A percentile compares a stretch with the other conserved stretches of the same genome.
Evolutionary conservation across 2,888 invertebrate genomes (phyloP).

Genomic region (Exephanes ischioxanthus): DNA sequence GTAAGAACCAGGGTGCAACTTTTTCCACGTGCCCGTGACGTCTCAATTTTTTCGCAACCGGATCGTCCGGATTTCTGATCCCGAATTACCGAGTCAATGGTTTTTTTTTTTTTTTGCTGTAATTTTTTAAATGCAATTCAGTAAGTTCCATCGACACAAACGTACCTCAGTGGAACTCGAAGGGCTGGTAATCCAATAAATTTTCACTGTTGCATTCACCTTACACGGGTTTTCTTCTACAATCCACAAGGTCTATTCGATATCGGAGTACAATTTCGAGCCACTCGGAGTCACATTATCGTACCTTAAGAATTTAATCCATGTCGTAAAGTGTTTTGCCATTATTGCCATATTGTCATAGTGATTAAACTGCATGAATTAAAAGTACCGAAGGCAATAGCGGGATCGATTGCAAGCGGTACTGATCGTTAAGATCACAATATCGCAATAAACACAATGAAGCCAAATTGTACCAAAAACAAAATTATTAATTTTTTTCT

Average conservation of each 20-base stretch:
- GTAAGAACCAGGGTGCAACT: conserved; percentile 16
- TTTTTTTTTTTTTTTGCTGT: neutral
- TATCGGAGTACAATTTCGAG: conserved; percentile 17
- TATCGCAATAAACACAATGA: neutral
- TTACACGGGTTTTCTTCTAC: conserved; percentile 14
- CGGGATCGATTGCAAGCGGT: neutral
- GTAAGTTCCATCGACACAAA: neutral
- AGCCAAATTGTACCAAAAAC: neutral
- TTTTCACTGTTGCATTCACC: conserved; percentile 64
- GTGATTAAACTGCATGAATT: conserved; percentile 4
- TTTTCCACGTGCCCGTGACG: conserved; percentile 36
- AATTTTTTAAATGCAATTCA: neutral
- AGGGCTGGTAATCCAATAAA: conserved; percentile 61
- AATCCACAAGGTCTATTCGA: conserved; percentile 32
- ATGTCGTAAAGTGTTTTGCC: conserved; percentile 32
- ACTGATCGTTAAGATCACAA: neutral
- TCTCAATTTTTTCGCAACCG: conserved; percentile 57
- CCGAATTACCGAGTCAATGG: neutral
- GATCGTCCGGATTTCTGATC: conserved; percentile 12
- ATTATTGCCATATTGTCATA: conserved; percentile 20
- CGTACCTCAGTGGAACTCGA: conserved; percentile 56
- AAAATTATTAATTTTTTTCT: neutral
- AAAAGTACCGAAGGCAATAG: neutral
- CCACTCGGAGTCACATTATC: conserved; percentile 43
- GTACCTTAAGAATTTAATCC: conserved; percentile 34